Conservation (phyloP, 2,888 invertebrate genomes). For the Ornithoptera priamus region DNA sequence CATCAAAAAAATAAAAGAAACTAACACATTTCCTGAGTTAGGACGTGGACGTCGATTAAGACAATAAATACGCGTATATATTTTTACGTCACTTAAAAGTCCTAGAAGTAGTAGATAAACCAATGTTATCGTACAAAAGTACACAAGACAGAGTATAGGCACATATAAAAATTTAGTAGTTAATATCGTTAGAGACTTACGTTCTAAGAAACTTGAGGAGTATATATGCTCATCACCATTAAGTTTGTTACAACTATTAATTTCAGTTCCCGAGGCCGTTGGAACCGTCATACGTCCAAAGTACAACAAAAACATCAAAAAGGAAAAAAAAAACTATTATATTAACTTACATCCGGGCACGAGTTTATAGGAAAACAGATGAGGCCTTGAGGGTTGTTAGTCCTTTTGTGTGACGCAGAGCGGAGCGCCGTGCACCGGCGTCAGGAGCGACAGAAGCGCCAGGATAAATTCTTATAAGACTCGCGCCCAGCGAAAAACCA, state of each 20-base stretch:
- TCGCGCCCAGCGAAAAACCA: constrained; percentile 56
- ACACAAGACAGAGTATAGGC: too few species aligned
- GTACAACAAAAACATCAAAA: constrained; percentile 64
- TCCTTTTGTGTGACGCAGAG: too few species aligned
- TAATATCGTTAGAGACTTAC: constrained; percentile 7
- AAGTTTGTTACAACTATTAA: constrained; percentile 48
- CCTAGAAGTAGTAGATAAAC: too few species aligned
- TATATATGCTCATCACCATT: constrained; percentile 29
- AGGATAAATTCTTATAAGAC: constrained; percentile 46
- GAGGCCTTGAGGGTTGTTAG: not conserved
- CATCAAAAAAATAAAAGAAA: too few species aligned
- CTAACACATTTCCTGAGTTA: too few species aligned
- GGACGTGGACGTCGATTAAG: too few species aligned
- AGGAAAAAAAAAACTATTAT: constrained; percentile 47
- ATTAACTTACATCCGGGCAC: constrained; percentile 56
- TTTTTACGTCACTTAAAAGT: too few species aligned
- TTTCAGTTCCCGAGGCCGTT: constrained; percentile 44
- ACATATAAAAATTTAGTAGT: too few species aligned
- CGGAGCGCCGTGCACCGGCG: too few species aligned
- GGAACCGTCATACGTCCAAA: constrained; percentile 44
- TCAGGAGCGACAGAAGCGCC: too few species aligned
- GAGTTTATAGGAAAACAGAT: constrained; percentile 51
- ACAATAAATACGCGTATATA: too few species aligned
- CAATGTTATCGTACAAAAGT: too few species aligned
- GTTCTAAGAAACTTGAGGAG: constrained; percentile 8